Conservation (phyloP, 1,140 invertebrate genomes). For the Saccostrea cuccullata region DNA sequence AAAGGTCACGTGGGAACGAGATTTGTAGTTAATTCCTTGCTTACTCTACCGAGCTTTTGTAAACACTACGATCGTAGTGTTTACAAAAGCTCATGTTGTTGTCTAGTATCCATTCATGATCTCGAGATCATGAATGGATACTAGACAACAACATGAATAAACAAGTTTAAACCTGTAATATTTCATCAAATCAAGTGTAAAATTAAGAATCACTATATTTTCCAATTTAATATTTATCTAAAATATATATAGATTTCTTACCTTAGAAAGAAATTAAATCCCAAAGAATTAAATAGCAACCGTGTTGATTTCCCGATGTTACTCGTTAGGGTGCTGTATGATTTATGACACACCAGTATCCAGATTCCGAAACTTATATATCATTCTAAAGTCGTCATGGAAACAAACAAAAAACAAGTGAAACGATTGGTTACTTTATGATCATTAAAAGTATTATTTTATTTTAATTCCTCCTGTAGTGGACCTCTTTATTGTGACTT, state of each 20-base stretch:
- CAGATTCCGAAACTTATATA: not conserved
- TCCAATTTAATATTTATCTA: not conserved
- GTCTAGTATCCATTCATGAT: not conserved
- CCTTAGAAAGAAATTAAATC: constrained; percentile 20
- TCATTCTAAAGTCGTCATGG: not conserved
- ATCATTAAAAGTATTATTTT: not conserved
- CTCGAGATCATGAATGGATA: constrained; percentile 4
- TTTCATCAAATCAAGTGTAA: not conserved
- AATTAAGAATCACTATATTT: constrained; percentile 4
- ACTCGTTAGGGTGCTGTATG: not conserved
- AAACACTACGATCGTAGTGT: not conserved
- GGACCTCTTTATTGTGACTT: not conserved
- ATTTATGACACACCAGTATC: not conserved
- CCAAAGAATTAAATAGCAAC: constrained; percentile 12
- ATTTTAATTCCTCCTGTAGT: constrained; percentile 3
- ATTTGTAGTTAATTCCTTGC: not conserved
- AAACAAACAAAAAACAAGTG: not conserved
- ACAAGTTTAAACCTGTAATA: not conserved
- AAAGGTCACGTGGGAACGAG: not conserved
- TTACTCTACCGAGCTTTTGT: constrained; percentile 9
- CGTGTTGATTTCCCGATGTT: constrained; percentile 1
- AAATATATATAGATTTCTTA: constrained; percentile 6
- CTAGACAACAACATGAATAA: not conserved
- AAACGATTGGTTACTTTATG: constrained; percentile 17
- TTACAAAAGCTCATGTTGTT: constrained; percentile 1